A percentile compares a stretch with the other conserved stretches of the same genome.
Evolutionary conservation across 1,140 invertebrate species (phyloP).

Genomic region (Drosophila seguyi): DNA sequence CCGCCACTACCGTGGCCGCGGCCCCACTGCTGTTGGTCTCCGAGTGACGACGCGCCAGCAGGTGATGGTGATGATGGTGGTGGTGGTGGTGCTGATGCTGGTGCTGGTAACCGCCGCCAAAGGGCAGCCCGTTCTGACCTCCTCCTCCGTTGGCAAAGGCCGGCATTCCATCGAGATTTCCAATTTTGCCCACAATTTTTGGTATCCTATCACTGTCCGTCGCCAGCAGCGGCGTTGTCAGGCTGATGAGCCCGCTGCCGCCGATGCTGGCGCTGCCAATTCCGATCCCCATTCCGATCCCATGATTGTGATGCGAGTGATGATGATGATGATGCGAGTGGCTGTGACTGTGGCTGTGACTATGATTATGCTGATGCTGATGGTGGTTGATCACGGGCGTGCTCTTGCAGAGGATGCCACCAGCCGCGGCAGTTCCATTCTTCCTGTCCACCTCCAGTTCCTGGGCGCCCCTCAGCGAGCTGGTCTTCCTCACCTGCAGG

Average conservation of each 20-base stretch:
- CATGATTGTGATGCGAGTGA: conserved; percentile 51
- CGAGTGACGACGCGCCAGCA: conserved; percentile 71
- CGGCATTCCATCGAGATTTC: conserved; percentile 75
- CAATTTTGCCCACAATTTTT: conserved; percentile 85
- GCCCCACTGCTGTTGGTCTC: conserved; percentile 66
- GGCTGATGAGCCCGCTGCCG: conserved; percentile 63
- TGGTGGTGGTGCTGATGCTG: conserved; percentile 24
- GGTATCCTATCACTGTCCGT: conserved; percentile 85
- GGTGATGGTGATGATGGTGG: conserved; percentile 51
- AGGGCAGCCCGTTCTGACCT: conserved; percentile 52
- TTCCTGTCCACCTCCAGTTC: conserved; percentile 52
- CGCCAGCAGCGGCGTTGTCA: conserved; percentile 32
- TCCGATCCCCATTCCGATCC: conserved; percentile 39
- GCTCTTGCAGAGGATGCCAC: conserved; percentile 64
- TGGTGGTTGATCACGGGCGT: conserved; percentile 69
- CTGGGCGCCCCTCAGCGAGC: conserved; percentile 68
- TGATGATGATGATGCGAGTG: conserved; percentile 46
- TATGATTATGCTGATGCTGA: conserved; percentile 18
- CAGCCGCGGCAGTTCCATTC: conserved; percentile 17
- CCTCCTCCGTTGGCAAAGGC: conserved; percentile 61
- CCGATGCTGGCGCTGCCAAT: conserved; percentile 74
- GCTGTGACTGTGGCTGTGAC: conserved; percentile 47
- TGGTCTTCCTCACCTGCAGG: conserved; percentile 72
- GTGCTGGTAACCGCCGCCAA: conserved; percentile 49
- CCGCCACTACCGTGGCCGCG: conserved; percentile 54